phyloP scores from a whole-genome alignment of 1,140 invertebrate species.

The Drosophila navojoa region DNA sequence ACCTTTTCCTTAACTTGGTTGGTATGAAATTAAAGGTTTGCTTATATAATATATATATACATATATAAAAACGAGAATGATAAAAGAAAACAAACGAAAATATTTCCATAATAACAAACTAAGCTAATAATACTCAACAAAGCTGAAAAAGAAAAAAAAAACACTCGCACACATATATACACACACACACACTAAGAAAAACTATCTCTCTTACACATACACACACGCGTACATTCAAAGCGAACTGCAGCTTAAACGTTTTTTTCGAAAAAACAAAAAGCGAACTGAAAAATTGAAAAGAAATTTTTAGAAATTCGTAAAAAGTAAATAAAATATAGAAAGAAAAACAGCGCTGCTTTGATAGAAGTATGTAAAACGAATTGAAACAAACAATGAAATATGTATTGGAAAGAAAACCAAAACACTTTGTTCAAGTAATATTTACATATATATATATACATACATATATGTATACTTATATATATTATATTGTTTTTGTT shows the following conservation, averaged over 20 bases:
- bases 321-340: slow-evolving; percentile 15
- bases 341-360: slow-evolving; percentile 73
- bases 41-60: slow-evolving; percentile 65
- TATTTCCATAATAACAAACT: slow-evolving; percentile 38
- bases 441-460: slow-evolving; percentile 23
- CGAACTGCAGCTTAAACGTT: slow-evolving; percentile 34
- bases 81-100: slow-evolving; percentile 9
- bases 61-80: slow-evolving; percentile 18
- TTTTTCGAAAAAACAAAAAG: neutral
- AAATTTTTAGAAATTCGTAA: slow-evolving; percentile 47
- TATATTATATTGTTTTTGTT: neutral
- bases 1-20: slow-evolving; percentile 71
- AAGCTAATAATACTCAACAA: slow-evolving; percentile 33
- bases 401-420: slow-evolving; percentile 36
- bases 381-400: slow-evolving; percentile 45
- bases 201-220: neutral
- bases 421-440: slow-evolving; percentile 40
- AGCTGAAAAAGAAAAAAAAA: slow-evolving; percentile 30
- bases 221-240: slow-evolving; percentile 5
- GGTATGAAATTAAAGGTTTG: slow-evolving; percentile 77
- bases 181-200: slow-evolving; percentile 9
- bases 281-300: slow-evolving; percentile 24
- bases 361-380: slow-evolving; percentile 73
- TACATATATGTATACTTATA: slow-evolving; percentile 10
- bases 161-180: neutral